Percentiles rank a stretch among this genome's conserved stretches.
phyloP scores from a whole-genome alignment of 1,140 invertebrate genomes.

The Drosophila sturtevanti region DNA sequence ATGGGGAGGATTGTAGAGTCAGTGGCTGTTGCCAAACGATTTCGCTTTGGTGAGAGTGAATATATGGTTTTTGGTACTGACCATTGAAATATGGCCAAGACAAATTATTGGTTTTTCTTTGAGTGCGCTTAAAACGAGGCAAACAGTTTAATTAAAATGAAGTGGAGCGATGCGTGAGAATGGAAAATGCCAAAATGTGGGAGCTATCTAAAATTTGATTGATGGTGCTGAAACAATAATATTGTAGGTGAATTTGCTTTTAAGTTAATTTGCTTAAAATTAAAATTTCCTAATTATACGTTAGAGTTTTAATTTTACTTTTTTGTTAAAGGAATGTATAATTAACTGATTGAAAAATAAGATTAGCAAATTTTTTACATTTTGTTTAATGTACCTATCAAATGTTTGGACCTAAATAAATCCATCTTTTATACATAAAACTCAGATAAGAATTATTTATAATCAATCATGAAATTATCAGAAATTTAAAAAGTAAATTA shows the following conservation, averaged over 20 bases:
- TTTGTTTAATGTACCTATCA: no score
- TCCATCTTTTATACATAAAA: no score
- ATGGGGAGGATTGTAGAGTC: background rate
- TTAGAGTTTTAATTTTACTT: no score
- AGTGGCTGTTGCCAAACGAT: background rate
- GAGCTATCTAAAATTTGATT: slow-evolving; percentile 29
- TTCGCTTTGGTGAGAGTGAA: background rate
- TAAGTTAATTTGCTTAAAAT: background rate
- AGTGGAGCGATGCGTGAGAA: slow-evolving; percentile 54
- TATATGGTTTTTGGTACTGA: slow-evolving; percentile 5
- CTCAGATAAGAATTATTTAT: no score
- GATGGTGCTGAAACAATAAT: background rate
- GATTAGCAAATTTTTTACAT: no score
- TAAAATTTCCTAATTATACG: background rate
- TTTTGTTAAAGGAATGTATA: no score
- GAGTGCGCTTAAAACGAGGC: slow-evolving; percentile 63
- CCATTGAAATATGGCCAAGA: slow-evolving; percentile 73
- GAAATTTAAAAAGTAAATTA: no score
- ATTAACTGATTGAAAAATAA: no score
- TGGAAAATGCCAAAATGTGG: slow-evolving; percentile 47
- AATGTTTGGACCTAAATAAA: no score
- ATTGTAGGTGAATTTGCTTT: background rate
- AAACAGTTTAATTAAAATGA: slow-evolving; percentile 75
- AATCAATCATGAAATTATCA: no score
- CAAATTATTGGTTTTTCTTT: slow-evolving; percentile 76